Evolutionary conservation across 2,888 invertebrate genomes (phyloP), one percentile per base, ranked within the genome.

Genomic region (Morpho deidamia): DNA sequence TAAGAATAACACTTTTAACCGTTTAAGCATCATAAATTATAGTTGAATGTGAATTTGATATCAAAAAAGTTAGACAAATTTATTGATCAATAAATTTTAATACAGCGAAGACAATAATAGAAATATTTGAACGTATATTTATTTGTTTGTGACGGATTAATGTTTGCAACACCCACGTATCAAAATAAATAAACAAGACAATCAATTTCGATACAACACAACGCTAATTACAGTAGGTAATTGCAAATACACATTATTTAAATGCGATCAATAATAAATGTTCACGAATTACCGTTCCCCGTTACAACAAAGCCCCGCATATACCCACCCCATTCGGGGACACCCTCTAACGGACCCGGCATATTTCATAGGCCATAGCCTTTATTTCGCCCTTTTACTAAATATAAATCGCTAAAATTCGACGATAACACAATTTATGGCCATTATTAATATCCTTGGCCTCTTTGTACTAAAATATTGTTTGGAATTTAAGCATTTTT

Each of bases 241-340:
- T 34, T 40, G 40, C 32, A 11, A 48, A 39, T 39, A 41, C 12
- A 41, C 40, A 48, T 39, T 48, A 12, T 48, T 48, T 48, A 34
- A 48, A 39, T 48, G 48, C 40, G 48, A 48, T 40, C 39, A 40
- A 41, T 48, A 48, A 48, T 41, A 48, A 40, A 39, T 40, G 33
- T 40, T 48, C 48, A 48, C 33, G 39, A 33, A 32, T 48, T 48
- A 48, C 39, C 40, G 39, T 40, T 40, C 39, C 48, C 33, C 33
- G 48, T 48, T 33, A 41, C 48, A 48, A 48, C 40, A 40, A 34
- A 33, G 11, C 46, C 4, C 33, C 33, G 9, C 41, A 12, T 34
- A 8, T 11, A 33, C 48, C 48, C 48, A 41, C 33, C 48, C 11
- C 8, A 4, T 10, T 7, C 46, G 38, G 38, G 38, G n/a, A 11